Percentiles rank a stretch among this genome's conserved stretches.
Evolutionary conservation across 30 jellyfish, hydroid and myxozoan species (phyloP).

Genomic region (Pseudorhiza aurosa): DNA sequence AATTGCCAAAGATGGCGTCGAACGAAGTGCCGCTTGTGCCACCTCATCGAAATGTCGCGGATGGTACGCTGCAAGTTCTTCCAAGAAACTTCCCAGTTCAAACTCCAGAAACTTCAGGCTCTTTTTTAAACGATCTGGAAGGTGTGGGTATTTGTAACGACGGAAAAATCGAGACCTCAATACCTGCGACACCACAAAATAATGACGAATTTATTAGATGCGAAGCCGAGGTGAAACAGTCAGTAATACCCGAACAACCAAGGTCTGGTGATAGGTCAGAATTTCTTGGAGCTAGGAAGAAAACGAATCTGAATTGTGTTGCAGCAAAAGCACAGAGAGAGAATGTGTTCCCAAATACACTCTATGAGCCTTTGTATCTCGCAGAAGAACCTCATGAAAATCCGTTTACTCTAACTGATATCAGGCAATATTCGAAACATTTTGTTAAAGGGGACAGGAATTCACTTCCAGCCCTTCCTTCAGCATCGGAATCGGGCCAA

Average conservation of each 20-base stretch:
- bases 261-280: neutral
- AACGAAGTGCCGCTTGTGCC: constrained; percentile 21
- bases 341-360: neutral
- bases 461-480: constrained; percentile 21
- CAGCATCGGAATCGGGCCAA: neutral
- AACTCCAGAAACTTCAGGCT: neutral
- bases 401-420: neutral
- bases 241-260: neutral
- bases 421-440: too few relatives aligned
- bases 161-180: too few relatives aligned
- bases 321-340: neutral
- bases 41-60: constrained; percentile 12
- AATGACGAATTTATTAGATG: too few relatives aligned
- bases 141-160: too few relatives aligned
- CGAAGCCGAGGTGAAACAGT: too few relatives aligned
- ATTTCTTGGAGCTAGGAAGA: neutral
- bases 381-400: constrained; percentile 25
- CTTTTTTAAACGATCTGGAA: too few relatives aligned
- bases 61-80: constrained; percentile 4
- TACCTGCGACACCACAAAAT: too few relatives aligned
- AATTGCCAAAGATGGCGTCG: too few relatives aligned
- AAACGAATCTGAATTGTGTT: neutral
- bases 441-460: constrained; percentile 22
- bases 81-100: neutral
- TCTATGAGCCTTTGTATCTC: constrained; percentile 14